phyloP scores from a whole-genome alignment of 1,140 invertebrate genomes.

The Pseudobourletiella spinata region DNA sequence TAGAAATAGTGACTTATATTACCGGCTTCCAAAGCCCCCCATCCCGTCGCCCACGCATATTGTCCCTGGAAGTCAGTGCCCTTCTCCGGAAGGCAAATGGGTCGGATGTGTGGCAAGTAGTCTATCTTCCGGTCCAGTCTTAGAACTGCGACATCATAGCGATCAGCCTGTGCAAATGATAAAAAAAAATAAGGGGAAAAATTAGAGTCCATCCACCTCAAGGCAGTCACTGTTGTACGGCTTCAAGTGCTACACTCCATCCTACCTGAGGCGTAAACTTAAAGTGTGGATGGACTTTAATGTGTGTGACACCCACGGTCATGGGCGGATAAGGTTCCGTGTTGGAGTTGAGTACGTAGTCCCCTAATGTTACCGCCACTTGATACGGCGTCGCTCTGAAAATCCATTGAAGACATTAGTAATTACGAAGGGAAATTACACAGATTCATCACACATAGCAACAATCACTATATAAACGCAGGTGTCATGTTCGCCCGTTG shows the following conservation, averaged over 20 bases:
- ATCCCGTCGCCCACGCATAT: slow-evolving; percentile 85
- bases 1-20: too few species aligned
- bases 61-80: slow-evolving; percentile 81
- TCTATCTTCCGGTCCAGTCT: slow-evolving; percentile 74
- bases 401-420: slow-evolving; percentile 10
- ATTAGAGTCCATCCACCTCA: too few species aligned
- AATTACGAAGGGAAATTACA: too few species aligned
- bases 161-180: slow-evolving; percentile 45
- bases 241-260: too few species aligned
- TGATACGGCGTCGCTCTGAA: slow-evolving; percentile 69
- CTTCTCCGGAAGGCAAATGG: slow-evolving; percentile 84
- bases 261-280: slow-evolving; percentile 83
- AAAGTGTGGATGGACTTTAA: slow-evolving; percentile 86
- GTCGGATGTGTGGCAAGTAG: slow-evolving; percentile 83
- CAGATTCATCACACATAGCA: too few species aligned
- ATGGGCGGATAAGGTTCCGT: slow-evolving; percentile 80
- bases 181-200: too few species aligned
- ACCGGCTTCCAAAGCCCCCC: slow-evolving; percentile 63
- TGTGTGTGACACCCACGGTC: slow-evolving; percentile 77
- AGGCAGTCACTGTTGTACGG: too few species aligned
- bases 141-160: slow-evolving; percentile 86
- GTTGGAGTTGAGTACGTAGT: slow-evolving; percentile 88
- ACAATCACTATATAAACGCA: too few species aligned
- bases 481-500: too few species aligned
- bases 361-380: slow-evolving; percentile 83